Base-by-base conservation (phyloP, 2,113 vertebrate genomes). In the Meles meles region DNA sequence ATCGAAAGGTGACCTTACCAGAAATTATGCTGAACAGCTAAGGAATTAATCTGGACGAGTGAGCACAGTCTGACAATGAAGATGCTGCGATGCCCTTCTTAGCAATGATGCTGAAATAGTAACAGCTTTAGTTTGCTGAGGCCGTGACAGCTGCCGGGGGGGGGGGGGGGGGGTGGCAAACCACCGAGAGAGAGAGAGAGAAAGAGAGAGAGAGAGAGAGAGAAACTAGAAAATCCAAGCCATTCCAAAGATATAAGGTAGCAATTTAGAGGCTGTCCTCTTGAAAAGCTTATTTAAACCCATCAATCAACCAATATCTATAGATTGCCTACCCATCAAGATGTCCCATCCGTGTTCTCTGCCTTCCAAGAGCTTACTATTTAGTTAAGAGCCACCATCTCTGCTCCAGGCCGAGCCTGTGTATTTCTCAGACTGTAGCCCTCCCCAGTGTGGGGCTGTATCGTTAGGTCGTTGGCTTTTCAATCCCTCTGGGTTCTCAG, bases 11-110 rank as follows among this genome's bases (percentile, higher is more conserved):
- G 72, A 90, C 61, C 95, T 96, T 89, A 42, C 34, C 44, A 93
- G 86, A 97, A 97, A 92, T 52, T 37, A 65, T 61, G 61, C 87
- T 72, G 80, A 88, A 77, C 69, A 82, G 88, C 82, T 90, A 74
- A 92, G 52, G 74, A 88, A 85, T 93, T 87, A 80, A 93, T 93
- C 61, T 77, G 92, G 57, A 29, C 57, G 89, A 89, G 76, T 76
- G 96, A 92, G 57, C 83, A 92, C 95, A 94, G 86, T 34, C 93
- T 77, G 86, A 84, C 80, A 55, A 55, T 29, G 4, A 34, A 90
- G 96, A 85, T 79, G 84, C 87, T 93, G 69, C 0, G 12, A 92
- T 95, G 76, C 94, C 92, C 94, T 97, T 96, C 92, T 85, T 61
- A 52, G 79, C 69, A n/a, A 34, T 18, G 80, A 65, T 57, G 65